Percentiles rank a stretch among this genome's conserved stretches.
phyloP scores from a whole-genome alignment of 2,888 invertebrate species.

The Sturmia bella region DNA sequence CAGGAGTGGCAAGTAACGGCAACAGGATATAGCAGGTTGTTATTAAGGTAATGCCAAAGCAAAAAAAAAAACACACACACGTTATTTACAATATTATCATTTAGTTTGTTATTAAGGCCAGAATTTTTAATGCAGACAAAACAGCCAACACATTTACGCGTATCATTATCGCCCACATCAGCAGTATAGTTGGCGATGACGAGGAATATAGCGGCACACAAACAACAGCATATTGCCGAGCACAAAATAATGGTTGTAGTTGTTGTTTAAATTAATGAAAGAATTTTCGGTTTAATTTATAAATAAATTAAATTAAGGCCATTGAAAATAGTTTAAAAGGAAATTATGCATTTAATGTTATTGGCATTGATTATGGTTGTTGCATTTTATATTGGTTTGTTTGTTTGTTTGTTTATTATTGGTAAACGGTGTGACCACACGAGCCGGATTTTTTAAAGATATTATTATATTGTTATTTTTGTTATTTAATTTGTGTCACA shows the following conservation, averaged over 20 bases:
- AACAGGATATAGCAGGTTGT: constrained; percentile 47
- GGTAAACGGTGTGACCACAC: constrained; percentile 20
- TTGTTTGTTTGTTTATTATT: constrained; percentile 29
- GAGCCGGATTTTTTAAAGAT: neutral
- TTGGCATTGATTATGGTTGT: constrained; percentile 24
- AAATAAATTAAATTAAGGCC: constrained; percentile 46
- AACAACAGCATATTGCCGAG: constrained; percentile 21
- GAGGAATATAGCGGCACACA: neutral
- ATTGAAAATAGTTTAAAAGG: constrained; percentile 52
- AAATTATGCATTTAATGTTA: constrained; percentile 46
- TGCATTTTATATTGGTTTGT: constrained; percentile 27
- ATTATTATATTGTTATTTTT: constrained; percentile 3
- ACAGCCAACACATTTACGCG: constrained; percentile 37
- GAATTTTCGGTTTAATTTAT: constrained; percentile 28
- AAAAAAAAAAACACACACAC: constrained; percentile 1
- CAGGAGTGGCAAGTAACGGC: constrained; percentile 56
- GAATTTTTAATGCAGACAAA: neutral
- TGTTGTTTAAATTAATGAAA: constrained; percentile 25
- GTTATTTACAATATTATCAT: constrained; percentile 47
- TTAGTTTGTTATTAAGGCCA: constrained; percentile 44
- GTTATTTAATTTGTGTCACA: constrained; percentile 25
- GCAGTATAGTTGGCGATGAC: constrained; percentile 6
- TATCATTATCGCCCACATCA: constrained; percentile 32
- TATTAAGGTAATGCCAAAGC: constrained; percentile 10
- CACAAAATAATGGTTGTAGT: neutral